Evolutionary conservation across 2,797 vertebrate genomes (phyloP).

Genomic region (Sebastiscus albofasciatus): DNA sequence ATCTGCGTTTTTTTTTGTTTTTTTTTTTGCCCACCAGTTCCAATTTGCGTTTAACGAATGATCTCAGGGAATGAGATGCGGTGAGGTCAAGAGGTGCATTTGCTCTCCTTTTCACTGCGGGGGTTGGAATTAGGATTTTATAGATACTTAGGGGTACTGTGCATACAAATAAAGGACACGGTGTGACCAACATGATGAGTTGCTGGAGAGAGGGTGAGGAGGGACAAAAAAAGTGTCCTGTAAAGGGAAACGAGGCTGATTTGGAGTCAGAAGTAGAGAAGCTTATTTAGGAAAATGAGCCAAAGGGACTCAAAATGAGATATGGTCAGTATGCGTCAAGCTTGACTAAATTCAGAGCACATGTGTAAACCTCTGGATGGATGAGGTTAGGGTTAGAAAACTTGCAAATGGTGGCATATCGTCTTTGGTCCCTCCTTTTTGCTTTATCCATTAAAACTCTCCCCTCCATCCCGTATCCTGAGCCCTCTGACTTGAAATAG

Average conservation of each 20-base stretch:
- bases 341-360: neutral
- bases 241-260: neutral
- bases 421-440: slow-evolving; percentile 24
- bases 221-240: neutral
- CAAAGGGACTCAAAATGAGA: slow-evolving; percentile 6
- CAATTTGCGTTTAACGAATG: slow-evolving; percentile 61
- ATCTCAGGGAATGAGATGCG: slow-evolving; percentile 44
- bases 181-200: slow-evolving; percentile 1
- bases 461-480: slow-evolving; percentile 6
- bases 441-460: slow-evolving; percentile 26
- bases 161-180: slow-evolving; percentile 14
- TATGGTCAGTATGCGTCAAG: neutral
- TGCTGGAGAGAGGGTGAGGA: neutral
- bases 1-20: slow-evolving; percentile 10
- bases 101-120: slow-evolving; percentile 19
- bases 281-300: neutral
- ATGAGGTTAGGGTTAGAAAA: neutral
- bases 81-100: slow-evolving; percentile 46
- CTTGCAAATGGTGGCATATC: slow-evolving; percentile 6
- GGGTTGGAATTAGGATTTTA: slow-evolving; percentile 38
- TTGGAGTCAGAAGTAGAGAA: neutral
- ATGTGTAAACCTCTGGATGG: neutral
- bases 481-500: slow-evolving; percentile 43
- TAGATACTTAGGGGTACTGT: slow-evolving; percentile 30
- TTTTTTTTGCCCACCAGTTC: slow-evolving; percentile 30